A percentile compares a stretch with the other conserved stretches of the same genome.
phyloP scores from a whole-genome alignment of 2,888 invertebrate genomes.

The Meganola albula region DNA sequence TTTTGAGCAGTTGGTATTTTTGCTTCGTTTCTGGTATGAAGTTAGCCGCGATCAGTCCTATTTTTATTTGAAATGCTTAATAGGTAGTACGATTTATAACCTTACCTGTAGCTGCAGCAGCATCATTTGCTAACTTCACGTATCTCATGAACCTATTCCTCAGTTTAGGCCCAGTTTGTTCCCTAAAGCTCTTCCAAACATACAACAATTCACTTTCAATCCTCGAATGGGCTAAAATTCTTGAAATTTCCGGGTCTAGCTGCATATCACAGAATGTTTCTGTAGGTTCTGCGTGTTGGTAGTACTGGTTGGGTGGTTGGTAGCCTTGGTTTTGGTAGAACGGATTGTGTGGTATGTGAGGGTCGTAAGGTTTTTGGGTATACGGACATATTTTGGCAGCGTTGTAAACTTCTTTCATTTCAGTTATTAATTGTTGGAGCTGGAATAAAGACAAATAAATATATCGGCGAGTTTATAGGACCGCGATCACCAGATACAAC shows the following conservation, averaged over 20 bases:
- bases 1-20: no score
- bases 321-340: slow-evolving; percentile 20
- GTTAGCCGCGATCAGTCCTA: no score
- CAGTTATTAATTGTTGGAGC: slow-evolving; percentile 83
- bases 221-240: slow-evolving; percentile 83
- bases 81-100: no score
- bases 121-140: slow-evolving; percentile 87
- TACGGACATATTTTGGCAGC: slow-evolving; percentile 85
- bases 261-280: slow-evolving; percentile 28
- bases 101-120: slow-evolving; percentile 84
- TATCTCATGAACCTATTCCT: slow-evolving; percentile 87
- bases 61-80: not conserved
- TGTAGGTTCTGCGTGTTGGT: slow-evolving; percentile 40
- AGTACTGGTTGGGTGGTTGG: slow-evolving; percentile 21
- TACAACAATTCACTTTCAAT: slow-evolving; percentile 86
- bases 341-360: slow-evolving; percentile 48
- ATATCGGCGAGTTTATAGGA: no score
- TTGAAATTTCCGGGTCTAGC: slow-evolving; percentile 77
- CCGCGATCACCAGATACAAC: no score
- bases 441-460: slow-evolving; percentile 57
- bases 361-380: slow-evolving; percentile 69
- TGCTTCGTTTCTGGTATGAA: no score
- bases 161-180: slow-evolving; percentile 86
- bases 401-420: slow-evolving; percentile 88
- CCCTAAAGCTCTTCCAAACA: slow-evolving; percentile 89